Percentiles rank a stretch among this genome's conserved stretches.
phyloP scores from a whole-genome alignment of 2,888 invertebrate species.

The Diaperis boleti region DNA sequence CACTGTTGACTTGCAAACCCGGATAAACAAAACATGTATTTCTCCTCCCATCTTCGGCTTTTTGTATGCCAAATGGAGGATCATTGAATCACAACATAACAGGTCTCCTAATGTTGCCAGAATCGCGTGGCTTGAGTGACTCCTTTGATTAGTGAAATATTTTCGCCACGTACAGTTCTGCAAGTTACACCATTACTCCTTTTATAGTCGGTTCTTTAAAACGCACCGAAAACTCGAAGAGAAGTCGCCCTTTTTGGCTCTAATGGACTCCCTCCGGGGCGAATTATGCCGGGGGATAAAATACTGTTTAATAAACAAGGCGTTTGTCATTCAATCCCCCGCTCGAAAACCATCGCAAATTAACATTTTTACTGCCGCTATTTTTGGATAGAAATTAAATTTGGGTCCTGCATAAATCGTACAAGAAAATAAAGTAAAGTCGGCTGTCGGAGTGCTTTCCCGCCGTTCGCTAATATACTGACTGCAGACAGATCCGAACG shows the following conservation, averaged over 20 bases:
- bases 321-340: constrained; percentile 23
- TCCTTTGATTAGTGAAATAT: too few species aligned
- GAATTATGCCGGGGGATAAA: constrained; percentile 17
- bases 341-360: neutral
- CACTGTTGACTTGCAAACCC: too few species aligned
- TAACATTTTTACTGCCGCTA: neutral
- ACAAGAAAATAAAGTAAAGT: neutral
- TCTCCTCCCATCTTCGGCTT: too few species aligned
- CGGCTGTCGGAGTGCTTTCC: neutral
- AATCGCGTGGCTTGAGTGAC: too few species aligned
- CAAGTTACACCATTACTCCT: neutral
- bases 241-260: constrained; percentile 5
- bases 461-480: constrained; percentile 3
- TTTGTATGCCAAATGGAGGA: too few species aligned
- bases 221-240: constrained; percentile 12
- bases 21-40: too few species aligned
- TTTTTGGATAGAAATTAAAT: neutral
- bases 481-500: constrained; percentile 6
- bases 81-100: too few species aligned
- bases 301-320: constrained; percentile 27
- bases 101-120: too few species aligned
- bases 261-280: constrained; percentile 20
- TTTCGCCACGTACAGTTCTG: neutral
- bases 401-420: neutral
- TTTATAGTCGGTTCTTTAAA: constrained; percentile 1